Percentiles rank a stretch among this genome's conserved stretches.
Evolutionary conservation across 2,888 invertebrate species (phyloP).

Genomic region (Ornithoptera priamus): DNA sequence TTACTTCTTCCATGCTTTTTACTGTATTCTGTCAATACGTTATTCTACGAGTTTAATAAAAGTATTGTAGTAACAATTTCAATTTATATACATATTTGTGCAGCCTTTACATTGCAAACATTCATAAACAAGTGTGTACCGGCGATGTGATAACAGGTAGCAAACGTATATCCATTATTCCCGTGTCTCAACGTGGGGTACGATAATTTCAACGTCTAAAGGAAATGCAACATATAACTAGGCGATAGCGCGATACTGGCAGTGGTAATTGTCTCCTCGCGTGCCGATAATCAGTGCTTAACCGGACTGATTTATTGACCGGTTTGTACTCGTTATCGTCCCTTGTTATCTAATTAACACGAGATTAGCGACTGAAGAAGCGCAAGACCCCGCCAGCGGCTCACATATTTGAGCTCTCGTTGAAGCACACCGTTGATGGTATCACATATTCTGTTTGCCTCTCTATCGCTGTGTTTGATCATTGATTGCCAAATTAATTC

Average conservation of each 20-base stretch:
- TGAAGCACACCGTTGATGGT: too few species aligned
- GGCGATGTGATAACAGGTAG: not conserved
- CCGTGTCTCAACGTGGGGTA: not conserved
- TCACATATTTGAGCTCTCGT: too few species aligned
- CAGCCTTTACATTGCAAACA: not conserved
- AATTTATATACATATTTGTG: not conserved
- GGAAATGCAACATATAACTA: constrained; percentile 18
- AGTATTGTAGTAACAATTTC: not conserved
- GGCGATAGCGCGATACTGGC: constrained; percentile 9
- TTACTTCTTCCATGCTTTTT: too few species aligned
- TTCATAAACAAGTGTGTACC: not conserved
- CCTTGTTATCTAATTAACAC: constrained; percentile 24
- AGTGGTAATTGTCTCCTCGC: constrained; percentile 27
- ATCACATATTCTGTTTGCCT: too few species aligned
- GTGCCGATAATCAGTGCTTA: constrained; percentile 24
- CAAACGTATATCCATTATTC: constrained; percentile 14
- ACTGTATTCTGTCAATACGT: too few species aligned
- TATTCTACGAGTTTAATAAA: too few species aligned
- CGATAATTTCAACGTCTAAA: constrained; percentile 7
- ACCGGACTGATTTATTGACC: constrained; percentile 25
- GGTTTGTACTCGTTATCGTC: constrained; percentile 15
- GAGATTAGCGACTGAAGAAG: constrained; percentile 3
- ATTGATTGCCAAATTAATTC: too few species aligned
- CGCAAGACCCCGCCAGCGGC: too few species aligned
- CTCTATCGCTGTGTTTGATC: too few species aligned